Conservation (phyloP, 2,888 invertebrate species). For the Xanthia icteritia region DNA sequence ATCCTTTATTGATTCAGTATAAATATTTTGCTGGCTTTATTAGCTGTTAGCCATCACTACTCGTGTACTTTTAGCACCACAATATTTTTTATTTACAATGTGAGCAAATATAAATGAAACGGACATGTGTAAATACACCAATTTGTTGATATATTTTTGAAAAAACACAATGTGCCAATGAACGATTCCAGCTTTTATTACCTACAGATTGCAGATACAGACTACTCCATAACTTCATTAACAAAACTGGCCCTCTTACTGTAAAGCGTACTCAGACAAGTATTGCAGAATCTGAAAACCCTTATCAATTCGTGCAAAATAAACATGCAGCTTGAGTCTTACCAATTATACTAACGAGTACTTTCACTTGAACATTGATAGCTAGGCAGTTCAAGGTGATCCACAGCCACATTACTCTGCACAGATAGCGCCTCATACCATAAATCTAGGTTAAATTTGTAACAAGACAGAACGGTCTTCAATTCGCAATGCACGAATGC, state of each 20-base stretch:
- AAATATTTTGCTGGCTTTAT: slow-evolving; percentile 61
- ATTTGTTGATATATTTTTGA: slow-evolving; percentile 30
- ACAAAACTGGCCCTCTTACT: slow-evolving; percentile 59
- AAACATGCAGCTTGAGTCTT: slow-evolving; percentile 76
- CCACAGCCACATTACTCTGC: slow-evolving; percentile 77
- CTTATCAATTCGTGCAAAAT: slow-evolving; percentile 85
- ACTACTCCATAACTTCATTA: slow-evolving; percentile 62
- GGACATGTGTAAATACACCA: slow-evolving; percentile 10
- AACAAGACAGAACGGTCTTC: slow-evolving; percentile 58
- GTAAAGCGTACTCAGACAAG: slow-evolving; percentile 69
- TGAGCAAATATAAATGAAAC: slow-evolving; percentile 24
- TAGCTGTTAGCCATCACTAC: slow-evolving; percentile 40
- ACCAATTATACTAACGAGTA: slow-evolving; percentile 88
- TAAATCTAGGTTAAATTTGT: slow-evolving; percentile 73
- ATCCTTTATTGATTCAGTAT: slow-evolving; percentile 62
- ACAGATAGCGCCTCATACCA: slow-evolving; percentile 72
- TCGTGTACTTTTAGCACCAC: slow-evolving; percentile 17
- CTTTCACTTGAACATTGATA: slow-evolving; percentile 86
- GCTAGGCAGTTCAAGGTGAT: slow-evolving; percentile 85
- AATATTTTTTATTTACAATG: slow-evolving; percentile 45
- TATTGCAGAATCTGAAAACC: slow-evolving; percentile 78
- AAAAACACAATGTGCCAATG: slow-evolving; percentile 22
- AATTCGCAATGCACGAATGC: slow-evolving; percentile 53
- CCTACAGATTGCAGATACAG: slow-evolving; percentile 38
- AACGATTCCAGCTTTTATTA: slow-evolving; percentile 29